Evolutionary conservation across 1,140 invertebrate species (phyloP), one percentile per base, ranked within the genome.

Genomic region (Macrosteles quadrilineatus): DNA sequence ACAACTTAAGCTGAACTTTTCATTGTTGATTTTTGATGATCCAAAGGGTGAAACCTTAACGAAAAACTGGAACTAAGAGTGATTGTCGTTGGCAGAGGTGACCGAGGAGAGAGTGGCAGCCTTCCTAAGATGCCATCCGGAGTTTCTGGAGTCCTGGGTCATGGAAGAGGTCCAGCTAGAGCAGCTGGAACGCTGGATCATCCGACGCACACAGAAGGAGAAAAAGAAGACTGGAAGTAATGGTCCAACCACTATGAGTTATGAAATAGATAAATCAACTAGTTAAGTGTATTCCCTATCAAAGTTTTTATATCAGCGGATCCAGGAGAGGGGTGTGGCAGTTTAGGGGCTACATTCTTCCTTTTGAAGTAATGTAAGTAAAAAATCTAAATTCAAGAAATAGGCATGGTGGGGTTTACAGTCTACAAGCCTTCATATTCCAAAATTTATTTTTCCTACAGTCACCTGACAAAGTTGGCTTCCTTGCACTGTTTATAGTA

Each of bases 161-260:
- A 80, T 84, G 76, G 80, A 85, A 23, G 81, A 87, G 67, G 82
- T 87, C 6, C 82, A 84, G 45, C 71, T 85, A 45, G 85, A 87
- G 67, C 81, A 81, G 66, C 72, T 88, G 67, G 85, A 87, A 75
- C 76, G 84, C 55, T 88, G 86, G 86, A 83, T 86, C 62, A 85
- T 87, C 59, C 76, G 84, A 23, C 81, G 84, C 71, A 83, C 82
- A n/a, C 83, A 83, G 70, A 74, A 80, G 32, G 76, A 80, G 59
- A 84, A 83, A 72, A 81, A 80, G 67, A 75, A 78, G 57, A 73
- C 76, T 29, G 77, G 76, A 64, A 67, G 45, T 73, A 25, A 30
- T n/a, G n/a, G n/a, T n/a, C n/a, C n/a, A n/a, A n/a, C n/a, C n/a
- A n/a, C n/a, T 36, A 19, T 59, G 1, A 31, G 25, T 45, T 9